Evolutionary conservation across 1,140 invertebrate genomes (phyloP).

Genomic region (Wiebesia pumilae): DNA sequence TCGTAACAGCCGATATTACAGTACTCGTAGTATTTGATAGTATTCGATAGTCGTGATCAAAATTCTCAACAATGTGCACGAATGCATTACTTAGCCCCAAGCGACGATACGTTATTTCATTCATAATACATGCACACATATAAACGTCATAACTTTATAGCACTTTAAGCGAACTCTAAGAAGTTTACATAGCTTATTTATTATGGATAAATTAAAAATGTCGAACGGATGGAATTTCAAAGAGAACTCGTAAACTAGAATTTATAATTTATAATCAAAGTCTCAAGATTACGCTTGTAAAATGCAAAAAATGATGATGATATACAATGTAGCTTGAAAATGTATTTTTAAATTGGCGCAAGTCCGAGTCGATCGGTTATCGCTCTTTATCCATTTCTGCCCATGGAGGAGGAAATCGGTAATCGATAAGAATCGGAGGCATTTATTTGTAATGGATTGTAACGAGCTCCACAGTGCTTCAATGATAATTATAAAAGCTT

Average conservation of each 20-base stretch:
- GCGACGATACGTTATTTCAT: not conserved
- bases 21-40: no score
- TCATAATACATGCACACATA: not conserved
- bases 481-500: no score
- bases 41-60: not conserved
- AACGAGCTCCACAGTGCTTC: no score
- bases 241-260: not conserved
- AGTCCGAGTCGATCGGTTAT: not conserved
- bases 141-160: not conserved
- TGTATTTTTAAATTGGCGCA: not conserved
- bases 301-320: not conserved
- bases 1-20: no score
- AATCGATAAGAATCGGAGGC: not conserved
- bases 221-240: not conserved
- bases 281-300: not conserved
- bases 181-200: not conserved
- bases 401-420: not conserved
- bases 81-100: not conserved
- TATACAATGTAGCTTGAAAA: slow-evolving; percentile 52
- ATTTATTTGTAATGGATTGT: not conserved
- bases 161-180: not conserved
- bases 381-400: not conserved
- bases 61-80: not conserved
- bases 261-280: not conserved
- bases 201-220: not conserved